Evolutionary conservation across 2,888 invertebrate species (phyloP).

Genomic region (Drosophila buzzatii): DNA sequence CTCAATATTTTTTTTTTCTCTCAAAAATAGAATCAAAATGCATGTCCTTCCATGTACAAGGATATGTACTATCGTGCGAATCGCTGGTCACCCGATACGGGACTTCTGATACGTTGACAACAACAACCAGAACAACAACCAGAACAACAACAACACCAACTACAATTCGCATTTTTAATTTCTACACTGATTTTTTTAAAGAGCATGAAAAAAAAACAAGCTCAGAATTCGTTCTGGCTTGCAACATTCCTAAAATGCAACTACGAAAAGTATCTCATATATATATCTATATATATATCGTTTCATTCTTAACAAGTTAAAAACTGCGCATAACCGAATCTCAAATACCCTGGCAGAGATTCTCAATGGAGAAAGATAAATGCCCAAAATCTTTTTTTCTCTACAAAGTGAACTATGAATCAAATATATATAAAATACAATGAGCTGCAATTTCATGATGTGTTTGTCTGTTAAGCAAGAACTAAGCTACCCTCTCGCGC

Average conservation of each 20-base stretch:
- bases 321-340: background rate
- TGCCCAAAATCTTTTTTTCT: background rate
- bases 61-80: conserved; percentile 93
- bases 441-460: background rate
- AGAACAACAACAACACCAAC: conserved; percentile 45
- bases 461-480: background rate
- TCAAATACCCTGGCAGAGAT: conserved; percentile 38
- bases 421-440: background rate
- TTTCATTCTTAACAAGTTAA: background rate
- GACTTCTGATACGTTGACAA: conserved; percentile 85
- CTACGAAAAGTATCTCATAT: conserved; percentile 1
- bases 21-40: conserved; percentile 86
- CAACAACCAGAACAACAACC: conserved; percentile 40
- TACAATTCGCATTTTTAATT: conserved; percentile 59
- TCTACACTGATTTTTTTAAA: conserved; percentile 59
- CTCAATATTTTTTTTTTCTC: background rate
- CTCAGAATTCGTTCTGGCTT: conserved; percentile 64
- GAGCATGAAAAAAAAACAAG: conserved; percentile 41
- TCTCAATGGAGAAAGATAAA: background rate
- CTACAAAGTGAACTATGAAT: background rate
- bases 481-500: background rate
- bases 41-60: conserved; percentile 95
- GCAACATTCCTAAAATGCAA: conserved; percentile 46
- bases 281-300: conserved; percentile 3
- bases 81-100: conserved; percentile 85